Evolutionary conservation across 2,888 invertebrate genomes (phyloP), one percentile per base, ranked within the genome.

Genomic region (Sphecodes monilicornis): DNA sequence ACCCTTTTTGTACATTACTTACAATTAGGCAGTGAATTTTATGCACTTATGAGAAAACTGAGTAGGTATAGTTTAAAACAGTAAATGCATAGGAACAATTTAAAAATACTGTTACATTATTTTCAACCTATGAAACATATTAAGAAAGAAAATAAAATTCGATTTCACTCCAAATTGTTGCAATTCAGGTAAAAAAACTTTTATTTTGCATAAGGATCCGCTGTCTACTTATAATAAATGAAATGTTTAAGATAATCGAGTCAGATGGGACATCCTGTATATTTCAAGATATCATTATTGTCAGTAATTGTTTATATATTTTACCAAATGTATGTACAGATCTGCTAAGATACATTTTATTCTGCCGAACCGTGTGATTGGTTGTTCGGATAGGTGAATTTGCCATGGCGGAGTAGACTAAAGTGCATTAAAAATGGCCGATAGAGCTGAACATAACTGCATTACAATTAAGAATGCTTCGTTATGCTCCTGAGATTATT

Each of bases 401-500:
- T 88, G 36, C 66, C 78, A 89, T 83, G 86, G 80, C 74, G 76
- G 80, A 86, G 54, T 76, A 78, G 75, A 86, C 87, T 86, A 90
- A 90, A 92, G 90, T 89, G 82, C 88, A 91, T 92, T 92, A 92
- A 91, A 90, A 92, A 89, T 91, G 90, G 90, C 90, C 90, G 88
- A 87, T 85, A 87, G 85, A 85, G 90, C 89, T 88, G 89, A 88
- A 86, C 81, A 88, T 85, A 90, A 91, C 82, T 82, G 91, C 90
- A 92, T 93, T 92, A 91, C 90, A 88, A 92, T 92, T 92, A 91
- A 89, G 90, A 90, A 92, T 90, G 92, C 91, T 90, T 92, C 93
- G 92, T 92, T 93, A 91, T 91, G 87, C 88, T 82, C n/a, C 32
- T 82, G 80, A 88, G 82, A 70, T 83, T 78, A 88, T 87, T 83